Evolutionary conservation across 2,797 vertebrate species (phyloP).

Genomic region (Macropodus opercularis): DNA sequence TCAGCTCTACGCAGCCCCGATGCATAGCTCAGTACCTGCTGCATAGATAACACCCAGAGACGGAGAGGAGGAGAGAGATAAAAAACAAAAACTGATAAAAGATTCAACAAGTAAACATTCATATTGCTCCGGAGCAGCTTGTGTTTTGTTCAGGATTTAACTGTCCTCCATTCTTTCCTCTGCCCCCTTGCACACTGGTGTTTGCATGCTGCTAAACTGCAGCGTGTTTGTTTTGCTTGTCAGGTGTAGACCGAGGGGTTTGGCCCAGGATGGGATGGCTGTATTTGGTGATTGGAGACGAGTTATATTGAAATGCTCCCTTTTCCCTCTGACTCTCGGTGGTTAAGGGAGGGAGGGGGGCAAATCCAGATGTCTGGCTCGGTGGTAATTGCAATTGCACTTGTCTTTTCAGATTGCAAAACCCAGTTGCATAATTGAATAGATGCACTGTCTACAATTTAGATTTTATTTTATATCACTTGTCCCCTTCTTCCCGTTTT

Average conservation of each 20-base stretch:
- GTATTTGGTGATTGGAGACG: conserved; percentile 48
- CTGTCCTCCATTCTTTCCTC: conserved; percentile 9
- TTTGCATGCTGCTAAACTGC: conserved; percentile 21
- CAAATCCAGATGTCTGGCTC: conserved; percentile 36
- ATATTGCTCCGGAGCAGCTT: conserved; percentile 40
- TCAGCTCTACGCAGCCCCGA: conserved; percentile 77
- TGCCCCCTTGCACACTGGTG: conserved; percentile 2
- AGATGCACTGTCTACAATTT: conserved; percentile 24
- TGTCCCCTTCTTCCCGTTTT: neutral
- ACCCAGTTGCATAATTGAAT: conserved; percentile 40
- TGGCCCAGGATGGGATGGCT: conserved; percentile 34
- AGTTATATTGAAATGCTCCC: conserved; percentile 14
- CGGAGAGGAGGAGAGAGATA: conserved; percentile 36
- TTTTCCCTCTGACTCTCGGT: neutral
- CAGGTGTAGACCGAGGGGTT: conserved; percentile 32
- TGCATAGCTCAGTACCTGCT: conserved; percentile 66
- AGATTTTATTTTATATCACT: conserved; percentile 18
- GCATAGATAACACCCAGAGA: conserved; percentile 71
- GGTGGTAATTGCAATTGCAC: conserved; percentile 26
- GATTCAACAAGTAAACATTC: conserved; percentile 79
- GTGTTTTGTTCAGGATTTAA: conserved; percentile 9
- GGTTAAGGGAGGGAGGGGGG: conserved; percentile 13
- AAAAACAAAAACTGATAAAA: conserved; percentile 73
- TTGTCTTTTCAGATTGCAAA: conserved; percentile 37
- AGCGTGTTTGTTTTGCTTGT: conserved; percentile 37